Base-by-base conservation (phyloP, 2,888 invertebrate species). In the Adelognathus sp. region DNA sequence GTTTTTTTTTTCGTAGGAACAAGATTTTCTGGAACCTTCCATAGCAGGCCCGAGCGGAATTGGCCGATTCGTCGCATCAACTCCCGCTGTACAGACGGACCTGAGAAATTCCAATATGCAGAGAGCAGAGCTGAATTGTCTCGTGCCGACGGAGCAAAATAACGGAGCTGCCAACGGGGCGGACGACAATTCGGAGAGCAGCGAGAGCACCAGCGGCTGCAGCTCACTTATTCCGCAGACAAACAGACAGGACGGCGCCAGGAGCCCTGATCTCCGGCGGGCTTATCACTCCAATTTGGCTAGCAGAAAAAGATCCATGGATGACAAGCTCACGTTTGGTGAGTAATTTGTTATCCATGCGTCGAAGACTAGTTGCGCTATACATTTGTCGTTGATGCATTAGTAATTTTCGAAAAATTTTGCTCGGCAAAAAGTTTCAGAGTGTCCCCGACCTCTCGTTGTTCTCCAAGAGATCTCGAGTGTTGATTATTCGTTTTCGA, bases 171-270 rank as follows among this genome's bases (percentile, higher is more conserved):
- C 86, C n/a, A 89, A 90, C 81, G 90, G 88, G 77, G 91, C 88
- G 18, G 93, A 93, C 83, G 93, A 93, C 81, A 92, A 93, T 86
- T 93, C 93, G 18, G 93, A 93, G 84, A 93, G 93, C 81, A 93
- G 93, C 81, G 93, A 93, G 84, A 93, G 93, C 63, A 93, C 93
- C 11, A 94, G 93, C 88, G 93, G 93, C 27, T 93, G 93, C 85
- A 93, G 93, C 74, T 93, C 93, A n/a, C 90, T 93, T 64, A 91
- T 92, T 81, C 92, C 92, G 3, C 92, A 92, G 84, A 90, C 87
- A 21, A 91, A 89, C 73, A 86, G 91, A 81, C 89, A 90, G 82
- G 90, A 90, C 58, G 87, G 83, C 44, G 84, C 85, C 14, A 79
- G 86, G 31, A 85, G 85, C 71, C 78, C 81, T n/a, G n/a, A n/a